A percentile compares a stretch with the other conserved stretches of the same genome.
Evolutionary conservation across 37 sponge, comb jelly and placozoan genomes (phyloP).

Genomic region (Hexactinellida sp.): DNA sequence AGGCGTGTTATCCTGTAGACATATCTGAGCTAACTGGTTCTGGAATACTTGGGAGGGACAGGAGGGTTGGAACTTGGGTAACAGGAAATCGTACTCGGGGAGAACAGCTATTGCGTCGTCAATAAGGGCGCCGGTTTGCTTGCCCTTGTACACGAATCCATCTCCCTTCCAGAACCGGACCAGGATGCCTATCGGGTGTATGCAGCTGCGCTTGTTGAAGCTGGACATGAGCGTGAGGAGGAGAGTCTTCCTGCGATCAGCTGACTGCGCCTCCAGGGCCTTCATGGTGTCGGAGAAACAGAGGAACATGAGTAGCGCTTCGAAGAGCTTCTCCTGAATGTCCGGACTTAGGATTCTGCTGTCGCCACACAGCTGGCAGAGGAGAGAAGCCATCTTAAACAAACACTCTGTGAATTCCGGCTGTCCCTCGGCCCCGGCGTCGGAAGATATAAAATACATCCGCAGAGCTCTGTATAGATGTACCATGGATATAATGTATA

Average conservation of each 20-base stretch:
- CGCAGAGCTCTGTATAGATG: constrained; percentile 17
- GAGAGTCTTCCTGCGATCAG: not conserved
- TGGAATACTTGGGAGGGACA: constrained; percentile 20
- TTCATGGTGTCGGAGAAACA: constrained; percentile 13
- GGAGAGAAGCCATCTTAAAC: constrained; percentile 11
- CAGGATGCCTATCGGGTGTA: constrained; percentile 3
- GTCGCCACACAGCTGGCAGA: constrained; percentile 16
- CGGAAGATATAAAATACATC: not conserved
- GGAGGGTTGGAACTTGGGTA: not conserved
- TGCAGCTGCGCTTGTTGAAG: constrained; percentile 6
- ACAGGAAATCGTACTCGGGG: not conserved
- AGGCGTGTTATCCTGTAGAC: not conserved
- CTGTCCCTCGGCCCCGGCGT: not conserved
- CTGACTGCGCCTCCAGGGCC: constrained; percentile 2
- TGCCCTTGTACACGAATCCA: not conserved
- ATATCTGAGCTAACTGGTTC: constrained; percentile 11
- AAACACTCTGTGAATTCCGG: not conserved
- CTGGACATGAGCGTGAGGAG: constrained; percentile 20
- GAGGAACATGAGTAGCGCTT: not conserved
- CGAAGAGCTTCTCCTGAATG: constrained; percentile 16
- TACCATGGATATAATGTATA: constrained; percentile 14
- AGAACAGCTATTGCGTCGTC: constrained; percentile 1
- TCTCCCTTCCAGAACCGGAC: constrained; percentile 20
- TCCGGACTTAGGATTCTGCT: constrained; percentile 5
- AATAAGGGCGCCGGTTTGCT: not conserved